These are phyloP conservation scores for Paguma larvata DNA, from an alignment of 2,797 vertebrate species.

Conservation along the genomic window DNA sequence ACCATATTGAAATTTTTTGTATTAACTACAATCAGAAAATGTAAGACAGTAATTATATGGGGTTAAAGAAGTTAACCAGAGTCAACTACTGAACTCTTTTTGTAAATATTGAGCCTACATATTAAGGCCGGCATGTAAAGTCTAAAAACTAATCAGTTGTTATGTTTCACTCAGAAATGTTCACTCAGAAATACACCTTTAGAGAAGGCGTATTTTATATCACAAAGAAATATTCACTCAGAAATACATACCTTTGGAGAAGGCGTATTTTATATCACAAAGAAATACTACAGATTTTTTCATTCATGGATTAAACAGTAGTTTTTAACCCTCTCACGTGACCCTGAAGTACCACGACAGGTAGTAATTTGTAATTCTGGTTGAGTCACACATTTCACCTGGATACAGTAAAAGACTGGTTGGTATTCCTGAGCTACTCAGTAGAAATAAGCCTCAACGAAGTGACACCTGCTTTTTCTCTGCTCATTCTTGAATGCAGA, in stretches of 20 bases:
- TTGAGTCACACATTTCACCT: not conserved
- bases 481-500: not conserved
- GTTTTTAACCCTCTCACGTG: not conserved
- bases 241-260: not conserved
- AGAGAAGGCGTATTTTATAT: constrained; percentile 24
- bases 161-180: not conserved
- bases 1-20: not conserved
- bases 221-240: constrained; percentile 11
- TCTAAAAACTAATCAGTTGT: constrained; percentile 23
- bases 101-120: not conserved
- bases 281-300: not conserved
- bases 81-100: not conserved
- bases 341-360: not conserved
- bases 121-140: not conserved
- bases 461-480: not conserved
- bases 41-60: not conserved
- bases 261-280: constrained; percentile 24
- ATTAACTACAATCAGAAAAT: not conserved
- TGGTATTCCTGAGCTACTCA: not conserved
- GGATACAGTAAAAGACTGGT: not conserved
- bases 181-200: not conserved
- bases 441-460: not conserved
- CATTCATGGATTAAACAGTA: not conserved
- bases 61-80: not conserved
- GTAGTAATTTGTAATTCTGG: not conserved